Evolutionary conservation across 1,140 invertebrate genomes (phyloP).

Genomic region (Brachionus asplanchnoidis): DNA sequence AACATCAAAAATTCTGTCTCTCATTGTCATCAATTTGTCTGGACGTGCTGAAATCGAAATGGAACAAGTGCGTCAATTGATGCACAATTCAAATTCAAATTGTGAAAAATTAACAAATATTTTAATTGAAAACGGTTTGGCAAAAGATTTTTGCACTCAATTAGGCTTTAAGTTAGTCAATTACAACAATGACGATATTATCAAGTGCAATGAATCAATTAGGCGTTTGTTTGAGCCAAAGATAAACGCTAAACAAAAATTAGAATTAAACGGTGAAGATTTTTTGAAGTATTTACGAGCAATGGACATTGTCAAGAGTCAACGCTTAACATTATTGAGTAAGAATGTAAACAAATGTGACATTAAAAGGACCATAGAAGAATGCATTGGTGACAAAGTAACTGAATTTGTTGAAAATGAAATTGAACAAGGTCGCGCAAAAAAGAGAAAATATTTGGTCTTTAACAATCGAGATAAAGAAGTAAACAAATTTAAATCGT

Average conservation of each 20-base stretch:
- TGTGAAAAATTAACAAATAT: background rate
- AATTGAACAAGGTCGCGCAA: background rate
- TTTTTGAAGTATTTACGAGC: background rate
- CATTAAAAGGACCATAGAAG: background rate
- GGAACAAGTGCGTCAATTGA: background rate
- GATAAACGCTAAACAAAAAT: background rate
- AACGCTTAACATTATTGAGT: background rate
- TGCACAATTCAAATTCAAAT: background rate
- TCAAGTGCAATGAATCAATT: background rate
- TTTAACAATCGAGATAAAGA: background rate
- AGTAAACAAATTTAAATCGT: background rate
- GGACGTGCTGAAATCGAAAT: background rate
- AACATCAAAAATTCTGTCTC: background rate
- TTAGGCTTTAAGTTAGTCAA: background rate
- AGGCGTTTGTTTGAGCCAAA: background rate
- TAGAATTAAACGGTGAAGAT: background rate
- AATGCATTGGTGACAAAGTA: background rate
- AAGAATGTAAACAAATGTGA: background rate
- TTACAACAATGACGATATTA: background rate
- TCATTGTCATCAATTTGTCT: background rate
- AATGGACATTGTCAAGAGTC: background rate
- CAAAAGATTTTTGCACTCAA: background rate
- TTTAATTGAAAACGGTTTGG: background rate
- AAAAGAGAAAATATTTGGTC: background rate
- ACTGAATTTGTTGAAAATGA: background rate